Evolutionary conservation across 2,113 vertebrate genomes (phyloP).

Genomic region (Rissa tridactyla): DNA sequence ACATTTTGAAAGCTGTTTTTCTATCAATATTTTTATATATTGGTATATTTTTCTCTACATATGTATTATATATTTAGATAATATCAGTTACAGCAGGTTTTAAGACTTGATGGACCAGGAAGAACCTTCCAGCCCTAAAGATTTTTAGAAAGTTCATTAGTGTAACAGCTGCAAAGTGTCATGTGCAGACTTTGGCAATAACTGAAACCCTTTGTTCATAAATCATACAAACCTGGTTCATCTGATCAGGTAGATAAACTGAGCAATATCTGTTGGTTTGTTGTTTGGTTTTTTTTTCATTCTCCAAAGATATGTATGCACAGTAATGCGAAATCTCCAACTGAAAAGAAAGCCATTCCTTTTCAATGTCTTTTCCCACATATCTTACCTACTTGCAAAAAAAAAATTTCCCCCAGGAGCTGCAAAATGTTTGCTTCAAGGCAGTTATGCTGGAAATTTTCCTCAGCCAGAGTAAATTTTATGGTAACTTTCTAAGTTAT

Average conservation of each 20-base stretch:
- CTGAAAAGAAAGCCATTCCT: background rate
- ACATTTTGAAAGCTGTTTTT: background rate
- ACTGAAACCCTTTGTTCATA: background rate
- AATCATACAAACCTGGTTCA: background rate
- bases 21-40: background rate
- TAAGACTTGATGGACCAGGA: background rate
- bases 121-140: background rate
- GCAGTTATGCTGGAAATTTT: background rate
- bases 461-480: background rate
- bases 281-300: background rate
- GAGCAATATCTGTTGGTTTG: background rate
- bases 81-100: background rate
- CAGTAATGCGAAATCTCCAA: background rate
- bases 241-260: background rate
- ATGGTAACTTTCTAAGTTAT: background rate
- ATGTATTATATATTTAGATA: background rate
- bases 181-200: background rate
- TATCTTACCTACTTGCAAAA: background rate
- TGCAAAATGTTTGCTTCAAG: background rate
- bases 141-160: background rate
- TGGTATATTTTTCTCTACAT: background rate
- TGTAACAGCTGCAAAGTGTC: background rate
- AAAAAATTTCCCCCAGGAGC: background rate
- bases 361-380: background rate
- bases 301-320: background rate